These are phyloP conservation scores for Mugil cephalus DNA, from an alignment of 2,113 vertebrate species.

Conservation along the genomic window DNA sequence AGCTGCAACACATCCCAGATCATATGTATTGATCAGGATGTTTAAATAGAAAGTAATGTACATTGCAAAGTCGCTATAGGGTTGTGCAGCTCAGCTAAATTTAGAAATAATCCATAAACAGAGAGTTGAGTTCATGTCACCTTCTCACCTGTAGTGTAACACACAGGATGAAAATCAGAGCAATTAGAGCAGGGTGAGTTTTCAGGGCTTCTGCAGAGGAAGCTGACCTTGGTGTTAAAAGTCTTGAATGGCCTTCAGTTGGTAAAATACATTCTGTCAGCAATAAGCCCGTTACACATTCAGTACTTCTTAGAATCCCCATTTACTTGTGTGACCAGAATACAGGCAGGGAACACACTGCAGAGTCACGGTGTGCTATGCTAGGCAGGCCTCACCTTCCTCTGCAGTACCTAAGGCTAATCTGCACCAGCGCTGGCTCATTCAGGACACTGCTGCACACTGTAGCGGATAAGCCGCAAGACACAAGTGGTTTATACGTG, in stretches of 20 bases:
- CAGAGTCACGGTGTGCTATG: constrained; percentile 65
- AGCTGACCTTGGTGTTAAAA: constrained; percentile 28
- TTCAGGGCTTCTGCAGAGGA: constrained; percentile 4
- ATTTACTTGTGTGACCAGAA: constrained; percentile 53
- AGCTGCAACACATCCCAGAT: constrained; percentile 26
- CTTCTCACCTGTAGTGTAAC: constrained; percentile 2
- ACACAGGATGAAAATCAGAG: constrained; percentile 3
- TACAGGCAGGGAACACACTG: constrained; percentile 50
- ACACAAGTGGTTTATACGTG: constrained; percentile 35
- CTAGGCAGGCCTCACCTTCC: constrained; percentile 48
- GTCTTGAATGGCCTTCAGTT: constrained; percentile 15
- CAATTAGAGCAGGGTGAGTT: neutral
- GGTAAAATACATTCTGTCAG: constrained; percentile 17
- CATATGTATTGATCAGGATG: constrained; percentile 52
- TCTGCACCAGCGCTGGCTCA: constrained; percentile 41
- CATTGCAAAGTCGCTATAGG: constrained; percentile 29
- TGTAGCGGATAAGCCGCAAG: constrained; percentile 28
- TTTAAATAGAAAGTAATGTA: constrained; percentile 28
- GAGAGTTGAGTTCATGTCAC: neutral
- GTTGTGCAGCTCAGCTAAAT: constrained; percentile 10
- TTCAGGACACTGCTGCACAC: constrained; percentile 45
- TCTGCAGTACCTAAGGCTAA: constrained; percentile 43
- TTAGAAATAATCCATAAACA: constrained; percentile 25
- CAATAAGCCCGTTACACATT: constrained; percentile 20
- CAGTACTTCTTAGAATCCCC: constrained; percentile 12